These are phyloP conservation scores for Anguilla megastoma DNA, from an alignment of 2,797 vertebrate species.

Conservation along the genomic window DNA sequence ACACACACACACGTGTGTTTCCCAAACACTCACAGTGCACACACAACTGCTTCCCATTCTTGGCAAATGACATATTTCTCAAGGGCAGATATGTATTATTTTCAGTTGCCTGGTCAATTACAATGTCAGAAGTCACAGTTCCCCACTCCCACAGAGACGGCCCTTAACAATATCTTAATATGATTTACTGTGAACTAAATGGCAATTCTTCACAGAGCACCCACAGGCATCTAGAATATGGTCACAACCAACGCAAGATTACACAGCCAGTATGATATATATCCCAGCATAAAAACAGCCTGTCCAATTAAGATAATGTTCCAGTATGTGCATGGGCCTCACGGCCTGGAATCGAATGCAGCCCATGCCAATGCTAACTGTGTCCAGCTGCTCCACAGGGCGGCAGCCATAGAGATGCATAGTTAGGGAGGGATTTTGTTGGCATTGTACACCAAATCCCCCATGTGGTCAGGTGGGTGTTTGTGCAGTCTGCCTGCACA, in stretches of 20 bases:
- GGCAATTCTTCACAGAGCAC: not conserved
- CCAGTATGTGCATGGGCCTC: no score
- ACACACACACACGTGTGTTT: not conserved
- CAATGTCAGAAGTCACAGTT: not conserved
- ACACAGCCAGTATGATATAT: not conserved
- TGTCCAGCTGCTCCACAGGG: not conserved
- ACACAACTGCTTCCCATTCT: not conserved
- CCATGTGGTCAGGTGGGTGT: not conserved
- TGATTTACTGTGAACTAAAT: conserved; percentile 6
- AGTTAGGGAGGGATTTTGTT: not conserved
- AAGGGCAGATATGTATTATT: not conserved
- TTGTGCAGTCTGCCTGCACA: no score
- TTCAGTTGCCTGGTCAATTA: not conserved
- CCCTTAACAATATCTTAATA: not conserved
- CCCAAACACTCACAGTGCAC: not conserved
- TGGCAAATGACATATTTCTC: not conserved
- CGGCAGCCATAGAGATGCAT: not conserved
- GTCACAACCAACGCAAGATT: not conserved
- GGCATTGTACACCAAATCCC: not conserved
- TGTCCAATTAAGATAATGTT: not conserved
- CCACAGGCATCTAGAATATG: not conserved
- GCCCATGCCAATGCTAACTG: not conserved
- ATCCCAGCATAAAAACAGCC: not conserved
- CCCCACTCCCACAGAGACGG: not conserved
- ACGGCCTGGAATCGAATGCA: not conserved